Evolutionary conservation across 2,888 invertebrate species (phyloP).

Genomic region (Ephialtes manifestator): DNA sequence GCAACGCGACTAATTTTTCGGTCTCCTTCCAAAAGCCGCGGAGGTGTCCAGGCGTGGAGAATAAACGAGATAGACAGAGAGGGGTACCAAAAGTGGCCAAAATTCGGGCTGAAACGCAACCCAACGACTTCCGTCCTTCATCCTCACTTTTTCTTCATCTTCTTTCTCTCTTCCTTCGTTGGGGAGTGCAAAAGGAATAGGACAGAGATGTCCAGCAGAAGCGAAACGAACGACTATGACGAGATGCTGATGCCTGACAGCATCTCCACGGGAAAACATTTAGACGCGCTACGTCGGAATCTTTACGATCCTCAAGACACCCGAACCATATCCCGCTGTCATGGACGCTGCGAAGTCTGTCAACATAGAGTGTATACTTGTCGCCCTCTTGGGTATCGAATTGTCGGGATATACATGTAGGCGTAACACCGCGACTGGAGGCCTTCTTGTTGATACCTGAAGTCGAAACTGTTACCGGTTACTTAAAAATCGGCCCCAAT

Average conservation of each 20-base stretch:
- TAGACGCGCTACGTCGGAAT: conserved; percentile 48
- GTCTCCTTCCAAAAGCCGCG: conserved; percentile 29
- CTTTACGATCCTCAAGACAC: conserved; percentile 17
- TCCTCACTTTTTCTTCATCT: conserved; percentile 33
- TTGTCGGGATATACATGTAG: conserved; percentile 19
- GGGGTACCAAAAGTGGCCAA: conserved; percentile 63
- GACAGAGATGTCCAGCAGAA: conserved; percentile 53
- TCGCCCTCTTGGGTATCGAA: conserved; percentile 53
- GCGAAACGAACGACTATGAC: conserved; percentile 50
- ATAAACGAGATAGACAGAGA: not conserved
- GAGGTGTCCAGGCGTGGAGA: conserved; percentile 12
- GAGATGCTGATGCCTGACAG: conserved; percentile 55
- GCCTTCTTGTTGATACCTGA: not conserved
- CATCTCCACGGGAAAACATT: conserved; percentile 64
- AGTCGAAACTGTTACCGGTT: not conserved
- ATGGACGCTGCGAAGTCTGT: conserved; percentile 67
- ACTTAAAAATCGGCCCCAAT: not conserved
- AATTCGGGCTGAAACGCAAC: conserved; percentile 55
- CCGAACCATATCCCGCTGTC: conserved; percentile 57
- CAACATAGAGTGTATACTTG: conserved; percentile 55
- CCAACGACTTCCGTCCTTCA: conserved; percentile 54
- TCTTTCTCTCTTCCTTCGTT: not conserved
- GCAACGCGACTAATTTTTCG: conserved; percentile 56
- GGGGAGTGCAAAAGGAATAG: not conserved
- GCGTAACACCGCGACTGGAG: not conserved